Evolutionary conservation across 1,140 invertebrate genomes (phyloP), one percentile per base, ranked within the genome.

Genomic region (Diachasma alloeum): DNA sequence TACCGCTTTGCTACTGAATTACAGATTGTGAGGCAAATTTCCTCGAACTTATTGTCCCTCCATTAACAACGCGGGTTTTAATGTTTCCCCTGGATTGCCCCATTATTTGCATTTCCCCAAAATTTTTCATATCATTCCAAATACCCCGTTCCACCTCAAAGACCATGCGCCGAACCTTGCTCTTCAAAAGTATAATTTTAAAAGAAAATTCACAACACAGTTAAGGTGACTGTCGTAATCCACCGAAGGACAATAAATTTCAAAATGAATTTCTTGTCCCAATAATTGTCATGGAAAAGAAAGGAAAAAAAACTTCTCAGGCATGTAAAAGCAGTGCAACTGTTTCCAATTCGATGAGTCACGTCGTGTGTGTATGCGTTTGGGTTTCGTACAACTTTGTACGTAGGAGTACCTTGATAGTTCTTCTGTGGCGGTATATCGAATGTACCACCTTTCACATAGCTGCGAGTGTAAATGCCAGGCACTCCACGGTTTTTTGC

Each of bases 381-480:
- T 63, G 24, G 19, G 4, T 63, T 63, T 63, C 59, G 59, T 63
- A 26, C 22, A 63, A 63, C 22, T 63, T 59, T 74, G 48, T 81
- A 83, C 80, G 85, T 87, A 86, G 83, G 81, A 83, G 83, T 86
- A 86, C 81, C 81, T 84, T 83, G 84, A 76, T 82, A 80, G 80
- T 78, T 78, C 82, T 59, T 68, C n/a, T 48, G 48, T 67, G 71
- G 74, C 76, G 79, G 31, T 31, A 85, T 87, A 87, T 85, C 71
- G 84, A 63, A 63, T 63, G 36, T 68, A 39, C 31, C 75, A 76
- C 88, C 88, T 89, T 89, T 89, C 88, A 88, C 87, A 88, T 89
- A 88, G 87, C 86, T 88, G 82, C 59, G 72, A 87, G 85, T 87
- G 86, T 87, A 88, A 87, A 89, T 88, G 87, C 85, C 86, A 87